These are phyloP conservation scores for Ondatra zibethicus DNA, from an alignment of 2,113 vertebrate species.

Conservation along the genomic window DNA sequence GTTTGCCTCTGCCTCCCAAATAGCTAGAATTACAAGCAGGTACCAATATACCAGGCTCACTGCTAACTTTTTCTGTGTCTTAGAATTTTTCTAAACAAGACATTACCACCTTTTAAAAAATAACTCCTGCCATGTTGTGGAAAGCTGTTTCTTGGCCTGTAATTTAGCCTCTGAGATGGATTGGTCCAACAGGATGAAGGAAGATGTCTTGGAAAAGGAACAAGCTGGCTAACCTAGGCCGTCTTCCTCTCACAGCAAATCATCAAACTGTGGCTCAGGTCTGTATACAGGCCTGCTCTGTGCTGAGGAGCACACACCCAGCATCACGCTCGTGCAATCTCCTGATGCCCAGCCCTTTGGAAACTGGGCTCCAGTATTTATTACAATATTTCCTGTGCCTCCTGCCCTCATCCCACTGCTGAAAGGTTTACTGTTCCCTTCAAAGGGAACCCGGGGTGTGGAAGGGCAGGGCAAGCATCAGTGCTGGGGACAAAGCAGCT, in stretches of 20 bases:
- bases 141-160: background rate
- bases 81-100: background rate
- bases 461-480: background rate
- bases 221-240: background rate
- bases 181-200: background rate
- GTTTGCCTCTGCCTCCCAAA: background rate
- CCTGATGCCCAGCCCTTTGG: background rate
- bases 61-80: background rate
- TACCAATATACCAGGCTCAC: background rate
- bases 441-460: background rate
- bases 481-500: background rate
- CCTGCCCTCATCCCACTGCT: background rate
- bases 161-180: background rate
- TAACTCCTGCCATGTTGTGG: background rate
- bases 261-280: background rate
- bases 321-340: background rate
- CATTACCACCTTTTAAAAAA: background rate
- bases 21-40: background rate
- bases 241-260: background rate
- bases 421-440: background rate
- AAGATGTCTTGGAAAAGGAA: background rate
- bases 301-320: accelerated
- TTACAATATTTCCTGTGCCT: background rate
- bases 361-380: background rate
- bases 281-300: background rate